A percentile compares a stretch with the other conserved stretches of the same genome.
phyloP scores from a whole-genome alignment of 30 jellyfish, hydroid and myxozoan genomes.

The Cassiopea andromeda region DNA sequence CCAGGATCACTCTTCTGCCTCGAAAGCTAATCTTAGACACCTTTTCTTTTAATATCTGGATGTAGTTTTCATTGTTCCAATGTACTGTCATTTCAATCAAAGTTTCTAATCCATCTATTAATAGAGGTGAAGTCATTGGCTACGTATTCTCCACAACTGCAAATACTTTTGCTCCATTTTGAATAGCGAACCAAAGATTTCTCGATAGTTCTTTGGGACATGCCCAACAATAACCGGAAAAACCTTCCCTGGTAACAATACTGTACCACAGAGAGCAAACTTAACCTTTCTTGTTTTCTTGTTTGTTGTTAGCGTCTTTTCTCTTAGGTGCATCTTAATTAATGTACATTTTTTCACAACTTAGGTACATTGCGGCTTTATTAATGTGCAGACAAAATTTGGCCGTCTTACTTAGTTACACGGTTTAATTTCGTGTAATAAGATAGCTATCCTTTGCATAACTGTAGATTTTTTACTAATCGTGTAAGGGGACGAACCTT shows the following conservation, averaged over 20 bases:
- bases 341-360: neutral
- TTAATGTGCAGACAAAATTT: neutral
- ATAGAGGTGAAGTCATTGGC: neutral
- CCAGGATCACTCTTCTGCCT: neutral
- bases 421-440: neutral
- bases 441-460: neutral
- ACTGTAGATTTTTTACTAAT: too few species aligned
- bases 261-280: neutral
- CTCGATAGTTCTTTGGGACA: neutral
- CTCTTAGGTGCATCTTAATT: neutral
- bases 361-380: neutral
- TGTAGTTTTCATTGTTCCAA: neutral
- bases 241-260: neutral
- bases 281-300: neutral
- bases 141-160: neutral
- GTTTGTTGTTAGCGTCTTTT: neutral
- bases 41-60: neutral
- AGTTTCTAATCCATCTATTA: neutral
- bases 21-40: neutral
- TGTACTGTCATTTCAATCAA: neutral
- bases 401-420: neutral
- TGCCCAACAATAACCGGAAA: neutral
- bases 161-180: neutral
- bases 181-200: neutral
- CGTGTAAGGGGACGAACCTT: too few species aligned